Evolutionary conservation across 64 coral and sea anemone species (phyloP), one percentile per base, ranked within the genome.

Genomic region (Pocillopora damicornis): DNA sequence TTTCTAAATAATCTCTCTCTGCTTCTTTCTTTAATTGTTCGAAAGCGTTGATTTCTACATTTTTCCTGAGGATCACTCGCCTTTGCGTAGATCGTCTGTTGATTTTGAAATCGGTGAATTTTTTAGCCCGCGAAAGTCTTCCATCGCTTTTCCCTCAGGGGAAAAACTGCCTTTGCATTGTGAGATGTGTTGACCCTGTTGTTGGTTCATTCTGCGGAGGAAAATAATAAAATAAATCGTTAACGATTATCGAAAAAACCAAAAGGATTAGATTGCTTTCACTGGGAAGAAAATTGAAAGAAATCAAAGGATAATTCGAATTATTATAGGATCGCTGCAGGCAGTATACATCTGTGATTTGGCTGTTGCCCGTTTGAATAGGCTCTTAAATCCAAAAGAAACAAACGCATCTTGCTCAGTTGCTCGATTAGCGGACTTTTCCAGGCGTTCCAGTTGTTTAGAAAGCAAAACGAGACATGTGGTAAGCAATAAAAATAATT

Each of bases 111-210:
- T 67, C 72, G 81, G 81, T 85, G 90, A 87, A 92, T 92, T 92
- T 92, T 92, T 92, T 92, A 92, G 90, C 90, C 76, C 90, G 82
- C 90, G 90, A 74, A 92, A 86, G 83, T 92, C 90, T 23, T 92
- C 90, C 37, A 92, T 87, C 58, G 78, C 76, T 36, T 87, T 76
- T 92, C 86, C 90, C 66, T 92, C 90, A 59, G 90, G 90, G 34
- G 82, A 87, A 84, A 79, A 92, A 76, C 82, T 76, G 42, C 61
- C 61, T 23, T 92, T 92, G 76, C 90, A 92, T n/a, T 92, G 79
- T 8, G 82, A 73, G 59, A 92, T 30, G 38, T 87, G 74, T n/a
- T 76, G 76, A 22, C 90, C 90, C 61, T 92, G 90, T 36, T 79
- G 76, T 60, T 92, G 90, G 67, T 87, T 92, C 90, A 92, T 87